Percentiles rank a stretch among this genome's conserved stretches.
These are phyloP conservation scores for Strix uralensis DNA, from an alignment of 2,113 vertebrate genomes.

Conservation along the genomic window DNA sequence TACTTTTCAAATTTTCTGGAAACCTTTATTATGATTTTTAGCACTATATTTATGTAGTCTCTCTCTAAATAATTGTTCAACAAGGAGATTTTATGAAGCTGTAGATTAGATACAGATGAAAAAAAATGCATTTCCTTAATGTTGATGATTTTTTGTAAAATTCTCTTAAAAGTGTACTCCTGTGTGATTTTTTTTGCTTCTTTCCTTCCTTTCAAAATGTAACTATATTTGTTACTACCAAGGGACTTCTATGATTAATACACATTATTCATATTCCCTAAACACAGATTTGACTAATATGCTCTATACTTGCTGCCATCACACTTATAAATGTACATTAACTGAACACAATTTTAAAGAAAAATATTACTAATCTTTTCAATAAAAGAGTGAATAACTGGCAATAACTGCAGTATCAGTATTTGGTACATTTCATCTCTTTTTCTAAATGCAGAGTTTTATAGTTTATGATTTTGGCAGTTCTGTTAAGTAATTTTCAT, in stretches of 20 bases:
- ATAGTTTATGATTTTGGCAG: not conserved
- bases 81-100: conserved; percentile 22
- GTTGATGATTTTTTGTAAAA: not conserved
- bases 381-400: not conserved
- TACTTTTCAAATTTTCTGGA: not conserved
- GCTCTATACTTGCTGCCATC: not conserved
- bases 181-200: conserved; percentile 10
- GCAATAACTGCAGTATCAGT: not conserved
- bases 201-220: conserved; percentile 21
- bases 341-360: conserved; percentile 25
- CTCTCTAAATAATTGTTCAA: conserved; percentile 1
- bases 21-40: not conserved
- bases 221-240: conserved; percentile 27
- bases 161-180: not conserved
- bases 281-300: conserved; percentile 51
- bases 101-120: conserved; percentile 28
- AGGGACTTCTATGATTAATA: conserved; percentile 40
- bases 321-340: conserved; percentile 20
- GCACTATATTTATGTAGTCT: not conserved
- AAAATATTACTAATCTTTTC: conserved; percentile 51
- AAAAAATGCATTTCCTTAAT: conserved; percentile 25
- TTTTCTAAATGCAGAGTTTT: not conserved
- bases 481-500: not conserved
- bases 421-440: not conserved
- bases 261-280: conserved; percentile 51